phyloP scores from a whole-genome alignment of 2,888 invertebrate genomes.

The Ophion ellenae region DNA sequence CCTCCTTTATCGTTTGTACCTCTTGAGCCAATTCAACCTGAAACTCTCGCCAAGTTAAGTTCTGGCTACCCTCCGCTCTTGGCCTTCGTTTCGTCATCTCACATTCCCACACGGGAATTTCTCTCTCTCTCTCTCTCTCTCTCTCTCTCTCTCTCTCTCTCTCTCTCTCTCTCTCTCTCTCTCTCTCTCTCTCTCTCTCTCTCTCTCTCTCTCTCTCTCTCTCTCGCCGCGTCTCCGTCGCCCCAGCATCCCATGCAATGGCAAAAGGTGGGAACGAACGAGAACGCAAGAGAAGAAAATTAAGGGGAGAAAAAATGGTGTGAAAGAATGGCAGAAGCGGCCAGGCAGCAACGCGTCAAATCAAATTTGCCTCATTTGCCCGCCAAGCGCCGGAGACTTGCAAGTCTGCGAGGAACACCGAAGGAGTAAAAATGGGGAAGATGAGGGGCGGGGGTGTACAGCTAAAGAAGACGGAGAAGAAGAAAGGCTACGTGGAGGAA shows the following conservation, averaged over 20 bases:
- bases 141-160: not conserved
- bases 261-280: conserved; percentile 33
- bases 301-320: conserved; percentile 53
- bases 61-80: conserved; percentile 42
- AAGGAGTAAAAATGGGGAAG: conserved; percentile 1
- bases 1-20: conserved; percentile 61
- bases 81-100: conserved; percentile 62
- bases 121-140: not conserved
- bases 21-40: conserved; percentile 55
- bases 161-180: not conserved
- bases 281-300: conserved; percentile 58
- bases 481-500: not conserved
- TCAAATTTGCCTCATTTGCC: conserved; percentile 83
- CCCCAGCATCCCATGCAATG: conserved; percentile 27
- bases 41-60: conserved; percentile 28
- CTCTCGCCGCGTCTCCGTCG: not conserved
- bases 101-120: conserved; percentile 11
- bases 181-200: not conserved
- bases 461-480: conserved; percentile 24
- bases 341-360: conserved; percentile 80
- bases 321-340: conserved; percentile 61
- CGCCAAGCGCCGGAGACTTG: conserved; percentile 62
- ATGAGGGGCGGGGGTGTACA: not conserved
- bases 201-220: conserved; percentile 24
- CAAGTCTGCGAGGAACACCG: conserved; percentile 48